These are phyloP conservation scores for Biston stratarius DNA, from an alignment of 2,888 invertebrate species.

Conservation along the genomic window DNA sequence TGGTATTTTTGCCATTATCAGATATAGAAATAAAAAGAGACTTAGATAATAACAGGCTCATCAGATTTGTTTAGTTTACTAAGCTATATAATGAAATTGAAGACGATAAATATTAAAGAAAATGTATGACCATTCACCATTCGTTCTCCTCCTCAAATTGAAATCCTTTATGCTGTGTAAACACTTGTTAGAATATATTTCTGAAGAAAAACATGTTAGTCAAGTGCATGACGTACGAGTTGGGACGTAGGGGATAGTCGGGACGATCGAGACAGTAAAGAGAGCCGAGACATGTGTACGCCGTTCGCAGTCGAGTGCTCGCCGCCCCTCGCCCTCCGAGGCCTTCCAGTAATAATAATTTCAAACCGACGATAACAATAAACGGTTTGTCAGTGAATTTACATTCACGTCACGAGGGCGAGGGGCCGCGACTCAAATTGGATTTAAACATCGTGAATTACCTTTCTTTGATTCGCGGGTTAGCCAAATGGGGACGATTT, in stretches of 20 bases:
- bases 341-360: constrained; percentile 29
- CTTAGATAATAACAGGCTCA: too few relatives aligned
- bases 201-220: constrained; percentile 8
- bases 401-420: constrained; percentile 57
- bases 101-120: too few relatives aligned
- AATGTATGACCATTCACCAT: too few relatives aligned
- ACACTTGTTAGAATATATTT: constrained; percentile 19
- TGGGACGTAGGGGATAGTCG: not conserved
- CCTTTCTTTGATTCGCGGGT: constrained; percentile 83
- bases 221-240: not conserved
- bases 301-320: constrained; percentile 27
- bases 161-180: not conserved
- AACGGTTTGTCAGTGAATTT: constrained; percentile 59
- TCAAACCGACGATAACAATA: constrained; percentile 52
- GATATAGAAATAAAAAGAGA: too few relatives aligned
- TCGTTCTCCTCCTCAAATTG: not conserved
- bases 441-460: constrained; percentile 84
- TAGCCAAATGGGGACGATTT: constrained; percentile 82
- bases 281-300: constrained; percentile 33
- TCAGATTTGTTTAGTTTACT: too few relatives aligned
- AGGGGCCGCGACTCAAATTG: constrained; percentile 68
- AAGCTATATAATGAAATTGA: too few relatives aligned
- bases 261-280: not conserved
- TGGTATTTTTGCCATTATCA: too few relatives aligned
- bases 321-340: constrained; percentile 31